Percentiles rank a stretch among this genome's conserved stretches.
These are phyloP conservation scores for Nerophis ophidion DNA, from an alignment of 2,113 vertebrate species.

Conservation along the genomic window DNA sequence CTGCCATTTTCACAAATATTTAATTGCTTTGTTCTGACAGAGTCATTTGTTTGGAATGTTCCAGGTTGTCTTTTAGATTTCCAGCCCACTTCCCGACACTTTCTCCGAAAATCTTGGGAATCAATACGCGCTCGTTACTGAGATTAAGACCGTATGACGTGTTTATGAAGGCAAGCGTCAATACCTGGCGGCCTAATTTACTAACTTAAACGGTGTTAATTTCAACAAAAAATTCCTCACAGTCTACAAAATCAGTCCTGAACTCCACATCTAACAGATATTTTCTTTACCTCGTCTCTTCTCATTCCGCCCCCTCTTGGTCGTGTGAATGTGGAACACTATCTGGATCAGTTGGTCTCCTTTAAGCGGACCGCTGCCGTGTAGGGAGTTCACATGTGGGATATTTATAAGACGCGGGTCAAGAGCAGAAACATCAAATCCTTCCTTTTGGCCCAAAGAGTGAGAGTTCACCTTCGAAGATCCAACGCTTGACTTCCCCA, in stretches of 20 bases:
- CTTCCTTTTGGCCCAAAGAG: slow-evolving; percentile 16
- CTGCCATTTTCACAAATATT: no score
- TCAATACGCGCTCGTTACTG: slow-evolving; percentile 37
- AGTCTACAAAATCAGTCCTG: no score
- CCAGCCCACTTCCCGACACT: slow-evolving; percentile 34
- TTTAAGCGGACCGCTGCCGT: slow-evolving; percentile 62
- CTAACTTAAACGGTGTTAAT: slow-evolving; percentile 1
- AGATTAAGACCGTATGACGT: slow-evolving; percentile 32
- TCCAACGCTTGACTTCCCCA: no score
- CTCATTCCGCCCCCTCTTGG: slow-evolving; percentile 34
- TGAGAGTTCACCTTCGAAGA: no score
- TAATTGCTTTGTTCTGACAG: no score
- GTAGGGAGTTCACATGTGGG: slow-evolving; percentile 59
- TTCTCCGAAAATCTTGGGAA: slow-evolving; percentile 26
- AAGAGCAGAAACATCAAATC: slow-evolving; percentile 43
- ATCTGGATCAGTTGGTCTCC: slow-evolving; percentile 65
- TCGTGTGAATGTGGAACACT: slow-evolving; percentile 61
- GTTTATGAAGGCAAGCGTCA: slow-evolving; percentile 18
- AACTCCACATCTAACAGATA: no score
- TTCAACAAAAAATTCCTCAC: background rate
- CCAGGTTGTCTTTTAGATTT: slow-evolving; percentile 36
- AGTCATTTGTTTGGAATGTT: background rate
- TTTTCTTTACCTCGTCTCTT: slow-evolving; percentile 19
- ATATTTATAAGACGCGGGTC: slow-evolving; percentile 74
- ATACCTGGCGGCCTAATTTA: slow-evolving; percentile 14